Percentiles rank a stretch among this genome's conserved stretches.
phyloP scores from a whole-genome alignment of 53 echinoderm and acorn worm species.

The Zoroaster sp. region DNA sequence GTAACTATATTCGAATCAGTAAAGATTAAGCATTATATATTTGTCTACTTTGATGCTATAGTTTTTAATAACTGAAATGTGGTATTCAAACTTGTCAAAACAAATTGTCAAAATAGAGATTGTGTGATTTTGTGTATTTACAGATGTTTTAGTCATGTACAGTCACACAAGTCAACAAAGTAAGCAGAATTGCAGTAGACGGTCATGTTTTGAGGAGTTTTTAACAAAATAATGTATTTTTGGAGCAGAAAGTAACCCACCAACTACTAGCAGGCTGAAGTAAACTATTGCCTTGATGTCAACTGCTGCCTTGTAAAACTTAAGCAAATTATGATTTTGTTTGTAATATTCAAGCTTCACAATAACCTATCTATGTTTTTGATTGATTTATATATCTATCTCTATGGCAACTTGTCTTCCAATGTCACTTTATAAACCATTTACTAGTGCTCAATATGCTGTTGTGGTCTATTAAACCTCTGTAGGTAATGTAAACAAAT shows the following conservation, averaged over 20 bases:
- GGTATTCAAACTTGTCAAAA: no score
- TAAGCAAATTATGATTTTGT: not conserved
- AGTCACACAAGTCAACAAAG: no score
- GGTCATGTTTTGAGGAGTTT: not conserved
- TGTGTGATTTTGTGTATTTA: no score
- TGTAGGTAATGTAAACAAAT: conserved; percentile 7
- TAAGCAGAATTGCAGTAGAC: no score
- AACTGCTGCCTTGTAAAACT: conserved; percentile 2
- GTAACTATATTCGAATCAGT: no score
- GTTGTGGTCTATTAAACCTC: not conserved
- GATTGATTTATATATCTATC: not conserved
- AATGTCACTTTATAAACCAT: not conserved
- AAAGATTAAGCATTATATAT: no score
- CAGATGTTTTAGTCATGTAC: no score
- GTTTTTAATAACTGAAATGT: no score
- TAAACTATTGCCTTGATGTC: not conserved
- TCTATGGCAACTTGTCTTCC: not conserved
- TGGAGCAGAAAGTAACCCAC: not conserved
- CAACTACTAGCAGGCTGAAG: not conserved
- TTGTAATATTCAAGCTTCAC: not conserved
- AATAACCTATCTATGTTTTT: not conserved
- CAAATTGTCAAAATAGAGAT: no score
- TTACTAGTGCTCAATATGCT: not conserved
- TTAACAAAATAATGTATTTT: not conserved
- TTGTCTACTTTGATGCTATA: no score